Base-by-base conservation (phyloP, 2,797 vertebrate species). In the Acipenser oxyrinchus region DNA sequence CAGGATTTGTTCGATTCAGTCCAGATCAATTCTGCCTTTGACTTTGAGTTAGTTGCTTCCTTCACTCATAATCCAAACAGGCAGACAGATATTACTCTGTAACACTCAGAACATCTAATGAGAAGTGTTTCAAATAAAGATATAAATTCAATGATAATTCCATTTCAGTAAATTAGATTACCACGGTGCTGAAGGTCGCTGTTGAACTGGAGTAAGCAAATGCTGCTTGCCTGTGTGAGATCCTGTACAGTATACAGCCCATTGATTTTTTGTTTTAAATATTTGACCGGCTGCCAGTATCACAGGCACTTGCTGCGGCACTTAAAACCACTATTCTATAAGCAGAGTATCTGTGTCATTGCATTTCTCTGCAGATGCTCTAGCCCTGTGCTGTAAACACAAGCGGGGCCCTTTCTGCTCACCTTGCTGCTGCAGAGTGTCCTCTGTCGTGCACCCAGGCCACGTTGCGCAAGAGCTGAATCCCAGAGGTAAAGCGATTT, bases 391-490 rank as follows among this genome's bases (percentile, higher is more conserved):
- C 55, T 52, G 55, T 66, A 49, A 61, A 51, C 49, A 51, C 58
- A 60, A 18, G 18, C 49, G 57, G 15, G 13, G 60, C 48, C n/a
- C n/a, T 51, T 62, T 55, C 55, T 50, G 50, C 58, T 62, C 68
- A 71, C 70, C 70, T 71, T 65, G 60, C 70, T 60, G 70, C 23
- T 60, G 70, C 70, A 71, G 70, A 68, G 57, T 62, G 70, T 62
- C 63, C 61, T 57, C 58, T 68, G 23, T 62, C 66, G 62, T 68
- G 66, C 70, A 68, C 65, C 66, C 63, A 71, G 63, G 53, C 66
- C 12, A 57, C 58, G 51, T 23, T 37, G 50, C 13, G 50, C 55
- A 61, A 51, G 53, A 53, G 18, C 37, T 15, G 59, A 55, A 60
- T 55, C 58, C 53, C 58, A n/a, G 63, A 55, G 57, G 63, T 64